These are phyloP conservation scores for Cephonodes hylas DNA, from an alignment of 2,888 invertebrate genomes.

Conservation along the genomic window DNA sequence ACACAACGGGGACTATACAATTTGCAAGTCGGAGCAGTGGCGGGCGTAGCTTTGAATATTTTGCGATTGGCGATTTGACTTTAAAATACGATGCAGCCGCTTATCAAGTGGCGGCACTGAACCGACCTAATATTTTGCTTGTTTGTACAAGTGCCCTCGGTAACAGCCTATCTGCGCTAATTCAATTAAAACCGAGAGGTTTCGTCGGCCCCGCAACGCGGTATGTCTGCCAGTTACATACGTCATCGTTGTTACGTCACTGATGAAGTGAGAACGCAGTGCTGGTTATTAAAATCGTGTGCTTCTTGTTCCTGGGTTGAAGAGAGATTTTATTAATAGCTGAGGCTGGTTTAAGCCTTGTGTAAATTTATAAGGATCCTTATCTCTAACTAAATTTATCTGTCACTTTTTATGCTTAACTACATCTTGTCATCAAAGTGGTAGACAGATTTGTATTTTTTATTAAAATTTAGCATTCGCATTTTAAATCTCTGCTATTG, in stretches of 20 bases:
- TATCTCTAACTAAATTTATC: too few relatives aligned
- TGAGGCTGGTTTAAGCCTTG: too few relatives aligned
- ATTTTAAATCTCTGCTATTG: too few relatives aligned
- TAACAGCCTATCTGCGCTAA: constrained; percentile 15
- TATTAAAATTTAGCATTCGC: too few relatives aligned
- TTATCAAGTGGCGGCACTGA: constrained; percentile 39
- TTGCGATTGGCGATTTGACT: constrained; percentile 71
- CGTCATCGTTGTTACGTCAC: not conserved
- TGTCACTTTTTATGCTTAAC: too few relatives aligned
- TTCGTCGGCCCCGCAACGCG: not conserved
- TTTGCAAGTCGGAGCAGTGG: constrained; percentile 67
- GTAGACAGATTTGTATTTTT: too few relatives aligned
- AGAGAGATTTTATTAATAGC: too few relatives aligned
- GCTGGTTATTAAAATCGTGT: too few relatives aligned
- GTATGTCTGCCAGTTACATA: not conserved
- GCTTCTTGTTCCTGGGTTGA: too few relatives aligned
- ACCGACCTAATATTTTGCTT: constrained; percentile 14
- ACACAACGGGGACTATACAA: constrained; percentile 38
- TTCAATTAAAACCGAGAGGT: constrained; percentile 12
- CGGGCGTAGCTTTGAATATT: constrained; percentile 67
- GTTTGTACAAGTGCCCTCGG: constrained; percentile 18
- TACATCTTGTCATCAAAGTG: too few relatives aligned
- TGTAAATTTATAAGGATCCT: too few relatives aligned
- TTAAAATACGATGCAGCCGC: constrained; percentile 68
- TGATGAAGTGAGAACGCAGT: too few relatives aligned